Percentiles rank a stretch among this genome's conserved stretches.
Evolutionary conservation across 2,888 invertebrate genomes (phyloP).

Genomic region (Orthosia cruda): DNA sequence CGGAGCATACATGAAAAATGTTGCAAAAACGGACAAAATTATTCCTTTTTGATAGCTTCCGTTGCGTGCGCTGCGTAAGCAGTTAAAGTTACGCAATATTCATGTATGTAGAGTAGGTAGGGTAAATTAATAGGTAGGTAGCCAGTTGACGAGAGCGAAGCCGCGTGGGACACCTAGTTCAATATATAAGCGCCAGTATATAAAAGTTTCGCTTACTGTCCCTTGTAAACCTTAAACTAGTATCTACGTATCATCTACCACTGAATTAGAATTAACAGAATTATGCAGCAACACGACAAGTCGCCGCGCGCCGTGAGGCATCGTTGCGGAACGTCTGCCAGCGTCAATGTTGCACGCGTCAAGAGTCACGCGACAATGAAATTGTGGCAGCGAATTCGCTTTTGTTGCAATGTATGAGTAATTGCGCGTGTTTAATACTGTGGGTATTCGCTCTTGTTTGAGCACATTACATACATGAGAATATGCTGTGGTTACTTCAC

Average conservation of each 20-base stretch:
- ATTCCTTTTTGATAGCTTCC: no score
- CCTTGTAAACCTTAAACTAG: background rate
- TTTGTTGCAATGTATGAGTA: conserved; percentile 64
- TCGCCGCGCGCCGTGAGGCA: conserved; percentile 33
- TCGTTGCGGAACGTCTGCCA: conserved; percentile 54
- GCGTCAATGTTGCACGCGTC: conserved; percentile 64
- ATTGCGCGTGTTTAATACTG: conserved; percentile 56
- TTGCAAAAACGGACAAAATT: no score
- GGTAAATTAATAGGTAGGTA: no score
- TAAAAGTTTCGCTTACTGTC: background rate
- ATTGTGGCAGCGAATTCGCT: conserved; percentile 57
- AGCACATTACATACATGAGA: background rate
- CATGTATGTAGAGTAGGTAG: no score
- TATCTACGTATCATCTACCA: background rate
- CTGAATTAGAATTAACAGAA: conserved; percentile 40
- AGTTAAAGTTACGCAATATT: no score
- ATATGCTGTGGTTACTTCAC: background rate
- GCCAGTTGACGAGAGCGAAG: no score
- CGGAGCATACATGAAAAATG: no score
- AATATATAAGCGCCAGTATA: background rate
- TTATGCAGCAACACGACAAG: conserved; percentile 49
- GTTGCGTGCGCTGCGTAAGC: no score
- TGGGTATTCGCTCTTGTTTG: conserved; percentile 37
- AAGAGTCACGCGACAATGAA: conserved; percentile 63
- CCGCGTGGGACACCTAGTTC: no score